Base-by-base conservation (phyloP, 1,140 invertebrate genomes). In the Neodiprion lecontei region DNA sequence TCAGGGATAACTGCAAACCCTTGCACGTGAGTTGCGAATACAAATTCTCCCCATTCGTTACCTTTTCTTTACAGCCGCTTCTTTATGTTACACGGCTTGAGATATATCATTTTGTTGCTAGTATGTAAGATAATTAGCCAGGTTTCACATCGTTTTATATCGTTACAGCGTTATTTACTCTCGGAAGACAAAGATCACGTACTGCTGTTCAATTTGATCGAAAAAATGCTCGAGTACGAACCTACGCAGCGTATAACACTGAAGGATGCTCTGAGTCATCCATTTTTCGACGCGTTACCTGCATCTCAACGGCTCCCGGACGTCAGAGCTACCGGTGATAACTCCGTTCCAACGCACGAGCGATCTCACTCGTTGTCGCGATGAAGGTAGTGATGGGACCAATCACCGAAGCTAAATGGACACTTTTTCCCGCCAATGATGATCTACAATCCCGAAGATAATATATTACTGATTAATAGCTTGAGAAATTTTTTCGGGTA, bases 1-100 rank as follows among this genome's bases (percentile, higher is more conserved):
- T 99, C n/a, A 91, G 96, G 79, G 96, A 99, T 84, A 98, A 99
- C 88, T 99, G 98, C 90, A 99, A 98, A 91, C 97, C 96, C 67
- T 89, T 99, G 76, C 89, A 93, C 88, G 96, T 98, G 90, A 94
- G 92, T 93, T 61, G 0, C 28, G 28, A 40, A 7, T 9, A 61
- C 9, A 50, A 11, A 49, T 48, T 70, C 68, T n/a, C 72, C 8
- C 53, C n/a, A 61, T 61, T 61, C 9, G n/a, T 12, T 61, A 5
- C 53, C 17, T 53, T 10, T 73, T 67, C 3, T 72, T 61, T 61
- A 21, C 17, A 69, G 12, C 23, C 10, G 23, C 11, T 69, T 69
- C 23, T 69, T 10, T 23, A 12, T 69, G 14, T 11, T 11, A 11
- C 14, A 69, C 67, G 23, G 12, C 53, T 12, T 61, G 48, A 23